Evolutionary conservation across 2,113 vertebrate genomes (phyloP).

Genomic region (Cheirogaleus medius): DNA sequence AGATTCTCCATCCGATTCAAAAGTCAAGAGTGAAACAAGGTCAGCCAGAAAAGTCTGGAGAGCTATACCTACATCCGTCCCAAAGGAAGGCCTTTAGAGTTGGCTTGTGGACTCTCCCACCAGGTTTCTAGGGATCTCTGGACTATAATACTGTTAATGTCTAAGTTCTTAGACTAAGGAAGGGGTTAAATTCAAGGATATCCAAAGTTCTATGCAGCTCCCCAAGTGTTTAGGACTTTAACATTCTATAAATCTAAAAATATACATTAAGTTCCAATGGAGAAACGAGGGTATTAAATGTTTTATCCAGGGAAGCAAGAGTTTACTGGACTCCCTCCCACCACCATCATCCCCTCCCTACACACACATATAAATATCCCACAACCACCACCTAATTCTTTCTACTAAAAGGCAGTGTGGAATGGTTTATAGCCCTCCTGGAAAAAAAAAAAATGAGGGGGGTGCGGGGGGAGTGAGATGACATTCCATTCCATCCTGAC

Average conservation of each 20-base stretch:
- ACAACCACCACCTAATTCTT: constrained; percentile 54
- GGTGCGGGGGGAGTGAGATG: not conserved
- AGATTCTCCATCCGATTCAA: not conserved
- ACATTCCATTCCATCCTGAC: constrained; percentile 49
- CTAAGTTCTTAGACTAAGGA: constrained; percentile 16
- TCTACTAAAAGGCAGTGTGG: constrained; percentile 60
- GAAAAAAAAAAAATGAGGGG: not conserved
- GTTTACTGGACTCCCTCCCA: constrained; percentile 42
- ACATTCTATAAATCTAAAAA: constrained; percentile 69
- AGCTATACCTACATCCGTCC: not conserved
- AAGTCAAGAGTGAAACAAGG: constrained; percentile 40
- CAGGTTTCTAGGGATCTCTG: not conserved
- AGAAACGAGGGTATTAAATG: constrained; percentile 49
- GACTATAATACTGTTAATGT: not conserved
- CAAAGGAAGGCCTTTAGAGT: not conserved
- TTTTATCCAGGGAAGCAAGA: constrained; percentile 62
- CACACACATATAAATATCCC: constrained; percentile 38
- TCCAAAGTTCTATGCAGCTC: constrained; percentile 25
- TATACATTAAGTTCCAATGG: constrained; percentile 44
- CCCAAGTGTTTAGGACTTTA: constrained; percentile 52
- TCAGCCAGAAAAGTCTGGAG: constrained; percentile 30
- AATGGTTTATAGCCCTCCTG: constrained; percentile 57
- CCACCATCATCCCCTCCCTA: not conserved
- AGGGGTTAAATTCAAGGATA: constrained; percentile 38
- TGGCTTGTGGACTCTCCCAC: not conserved